Evolutionary conservation across 2,797 vertebrate genomes (phyloP).

Genomic region (Coluber constrictor): DNA sequence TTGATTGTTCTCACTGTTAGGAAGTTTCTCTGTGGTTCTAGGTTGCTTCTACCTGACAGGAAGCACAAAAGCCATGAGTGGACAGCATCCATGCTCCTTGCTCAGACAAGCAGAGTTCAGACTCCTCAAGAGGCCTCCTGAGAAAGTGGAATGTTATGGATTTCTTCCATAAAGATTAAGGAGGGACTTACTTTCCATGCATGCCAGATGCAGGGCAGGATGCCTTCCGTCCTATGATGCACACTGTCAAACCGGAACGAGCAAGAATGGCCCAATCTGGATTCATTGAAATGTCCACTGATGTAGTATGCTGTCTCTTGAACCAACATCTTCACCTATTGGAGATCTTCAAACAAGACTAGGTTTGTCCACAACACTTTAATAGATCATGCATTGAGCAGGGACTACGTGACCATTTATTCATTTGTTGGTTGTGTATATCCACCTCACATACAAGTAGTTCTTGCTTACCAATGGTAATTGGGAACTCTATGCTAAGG

Average conservation of each 20-base stretch:
- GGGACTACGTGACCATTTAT: not conserved
- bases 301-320: not conserved
- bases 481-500: not conserved
- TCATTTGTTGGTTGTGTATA: not conserved
- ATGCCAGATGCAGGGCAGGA: not conserved
- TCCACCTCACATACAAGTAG: not conserved
- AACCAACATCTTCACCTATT: not conserved
- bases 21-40: not conserved
- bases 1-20: not conserved
- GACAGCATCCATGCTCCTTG: not conserved
- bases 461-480: not conserved
- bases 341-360: not conserved
- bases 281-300: not conserved
- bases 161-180: not conserved
- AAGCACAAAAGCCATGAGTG: not conserved
- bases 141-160: not conserved
- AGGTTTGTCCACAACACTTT: not conserved
- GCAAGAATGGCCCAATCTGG: not conserved
- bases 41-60: not conserved
- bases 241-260: not conserved
- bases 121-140: not conserved
- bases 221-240: not conserved
- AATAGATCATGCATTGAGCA: not conserved
- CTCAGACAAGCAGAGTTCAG: not conserved
- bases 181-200: not conserved